Base-by-base conservation (phyloP, 1,140 invertebrate genomes). In the Pteromalus puparum region DNA sequence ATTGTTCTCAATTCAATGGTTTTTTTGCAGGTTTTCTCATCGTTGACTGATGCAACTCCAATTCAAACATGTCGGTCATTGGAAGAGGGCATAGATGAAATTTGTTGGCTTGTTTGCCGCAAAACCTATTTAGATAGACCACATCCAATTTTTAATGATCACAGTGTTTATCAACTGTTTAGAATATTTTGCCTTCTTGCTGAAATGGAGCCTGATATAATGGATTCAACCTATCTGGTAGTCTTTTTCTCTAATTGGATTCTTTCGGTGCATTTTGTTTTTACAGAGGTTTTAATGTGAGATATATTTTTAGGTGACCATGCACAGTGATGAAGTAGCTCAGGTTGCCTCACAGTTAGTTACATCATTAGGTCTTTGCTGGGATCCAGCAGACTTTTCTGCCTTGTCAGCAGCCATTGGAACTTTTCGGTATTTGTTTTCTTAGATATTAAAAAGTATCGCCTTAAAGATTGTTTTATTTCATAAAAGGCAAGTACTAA, bases 101-200 rank as follows among this genome's bases (percentile, higher is more conserved):
- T 96, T 2, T 97, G 96, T 89, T 97, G 97, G 97, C 91, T 96
- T 70, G 94, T 97, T 0, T 97, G 96, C 88, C 94, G 94, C 42
- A 95, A 95, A 89, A 93, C 93, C 46, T 95, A 95, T 85, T 86
- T 95, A 10, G 89, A 93, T 2, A 91, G 95, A 83, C 93, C 95
- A 67, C 93, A 94, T 86, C 92, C 94, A 2, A 89, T 95, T 12
- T 95, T 97, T 83, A 91, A 93, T 26, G 95, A 96, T 85, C 93
- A 95, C 34, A 95, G 95, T 68, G 93, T 96, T 4, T 97, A 96
- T 89, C 95, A 96, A 88, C 92, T 97, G 74, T 97, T 97, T 91
- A 93, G 96, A 86, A 95, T 97, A 85, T 97, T 97, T 91, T 97
- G 96, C 88, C 93, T 97, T 5, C 91, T 97, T 1, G 96, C 94